Evolutionary conservation across 1,140 invertebrate species (phyloP).

Genomic region (Triops cancriformis): DNA sequence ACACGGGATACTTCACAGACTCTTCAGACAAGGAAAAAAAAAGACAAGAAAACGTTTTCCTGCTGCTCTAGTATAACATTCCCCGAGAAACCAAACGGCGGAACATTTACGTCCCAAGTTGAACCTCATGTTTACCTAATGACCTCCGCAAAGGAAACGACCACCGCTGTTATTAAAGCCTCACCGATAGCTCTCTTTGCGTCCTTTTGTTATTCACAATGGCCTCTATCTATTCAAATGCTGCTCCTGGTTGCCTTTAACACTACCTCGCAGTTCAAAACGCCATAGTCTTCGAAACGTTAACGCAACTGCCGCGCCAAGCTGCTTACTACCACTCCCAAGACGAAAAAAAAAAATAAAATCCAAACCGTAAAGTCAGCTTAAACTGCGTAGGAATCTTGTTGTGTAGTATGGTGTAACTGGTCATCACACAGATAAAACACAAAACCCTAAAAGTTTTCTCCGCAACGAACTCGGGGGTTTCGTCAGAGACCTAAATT

Average conservation of each 20-base stretch:
- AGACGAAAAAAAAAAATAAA: no score
- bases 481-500: no score
- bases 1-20: neutral
- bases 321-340: no score
- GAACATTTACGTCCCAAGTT: neutral
- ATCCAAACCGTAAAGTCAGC: no score
- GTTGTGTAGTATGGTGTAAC: no score
- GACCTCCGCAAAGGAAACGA: neutral
- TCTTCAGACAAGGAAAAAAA: no score
- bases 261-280: neutral
- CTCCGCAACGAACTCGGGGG: no score
- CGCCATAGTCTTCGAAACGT: no score
- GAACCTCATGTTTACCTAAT: slow-evolving; percentile 3
- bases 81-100: neutral
- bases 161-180: neutral
- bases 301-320: no score
- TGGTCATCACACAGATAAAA: no score
- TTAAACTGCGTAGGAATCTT: no score
- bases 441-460: no score
- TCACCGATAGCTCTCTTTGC: neutral
- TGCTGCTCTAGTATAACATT: neutral
- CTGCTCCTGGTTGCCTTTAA: neutral
- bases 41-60: neutral
- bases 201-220: neutral
- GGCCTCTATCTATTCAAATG: neutral